Evolutionary conservation across 2,113 vertebrate genomes (phyloP).

Genomic region (Etia nguti): DNA sequence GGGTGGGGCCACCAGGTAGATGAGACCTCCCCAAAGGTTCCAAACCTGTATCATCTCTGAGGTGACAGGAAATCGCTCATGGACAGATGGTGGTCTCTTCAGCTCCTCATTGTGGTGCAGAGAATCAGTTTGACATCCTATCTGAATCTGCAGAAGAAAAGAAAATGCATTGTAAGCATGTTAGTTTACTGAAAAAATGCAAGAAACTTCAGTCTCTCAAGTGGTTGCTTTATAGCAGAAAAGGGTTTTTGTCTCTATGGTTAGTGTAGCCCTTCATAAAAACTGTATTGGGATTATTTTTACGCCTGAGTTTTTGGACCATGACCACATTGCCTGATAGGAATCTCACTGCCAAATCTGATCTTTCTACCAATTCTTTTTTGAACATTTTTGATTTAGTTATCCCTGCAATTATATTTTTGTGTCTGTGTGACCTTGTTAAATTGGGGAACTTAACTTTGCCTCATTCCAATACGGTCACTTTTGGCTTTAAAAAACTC

Average conservation of each 20-base stretch:
- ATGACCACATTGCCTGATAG: too few species aligned
- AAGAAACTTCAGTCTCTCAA: background rate
- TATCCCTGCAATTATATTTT: too few species aligned
- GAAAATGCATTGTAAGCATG: too few species aligned
- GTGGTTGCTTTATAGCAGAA: too few species aligned
- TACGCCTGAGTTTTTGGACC: too few species aligned
- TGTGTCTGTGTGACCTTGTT: background rate
- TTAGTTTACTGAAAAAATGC: background rate
- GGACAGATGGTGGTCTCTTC: constrained; percentile 57
- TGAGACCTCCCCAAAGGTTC: constrained; percentile 72
- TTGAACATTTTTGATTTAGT: too few species aligned
- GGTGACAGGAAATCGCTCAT: constrained; percentile 41
- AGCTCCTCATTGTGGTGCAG: constrained; percentile 35
- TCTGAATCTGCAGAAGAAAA: constrained; percentile 60
- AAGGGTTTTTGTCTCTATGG: too few species aligned
- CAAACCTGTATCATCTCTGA: constrained; percentile 56
- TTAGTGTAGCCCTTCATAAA: too few species aligned
- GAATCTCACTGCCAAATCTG: too few species aligned
- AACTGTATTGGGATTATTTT: too few species aligned
- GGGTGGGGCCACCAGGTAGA: too few species aligned
- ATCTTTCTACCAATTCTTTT: too few species aligned
- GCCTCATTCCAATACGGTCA: background rate
- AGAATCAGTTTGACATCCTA: constrained; percentile 72
- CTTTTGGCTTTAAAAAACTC: background rate
- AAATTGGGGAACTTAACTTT: background rate